phyloP scores from a whole-genome alignment of 1,140 invertebrate genomes.

The Heterodera schachtii region DNA sequence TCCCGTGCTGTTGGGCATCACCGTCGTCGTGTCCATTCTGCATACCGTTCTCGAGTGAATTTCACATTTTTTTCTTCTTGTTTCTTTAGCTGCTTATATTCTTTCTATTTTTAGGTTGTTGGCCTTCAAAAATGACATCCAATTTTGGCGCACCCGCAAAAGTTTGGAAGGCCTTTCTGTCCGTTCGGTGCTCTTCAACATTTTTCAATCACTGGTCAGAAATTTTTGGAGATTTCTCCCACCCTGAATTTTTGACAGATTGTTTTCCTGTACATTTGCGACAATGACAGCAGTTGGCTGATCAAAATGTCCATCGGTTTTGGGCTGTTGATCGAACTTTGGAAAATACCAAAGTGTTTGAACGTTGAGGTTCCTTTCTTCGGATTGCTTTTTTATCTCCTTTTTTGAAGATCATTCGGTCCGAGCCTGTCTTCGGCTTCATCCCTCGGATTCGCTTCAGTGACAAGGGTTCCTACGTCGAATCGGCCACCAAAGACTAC shows the following conservation, averaged over 20 bases:
- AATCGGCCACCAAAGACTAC: conserved; percentile 90
- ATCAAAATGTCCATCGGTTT: conserved; percentile 81
- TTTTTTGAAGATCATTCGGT: conserved; percentile 74
- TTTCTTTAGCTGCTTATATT: neutral
- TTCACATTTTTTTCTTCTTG: neutral
- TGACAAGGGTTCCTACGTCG: conserved; percentile 94
- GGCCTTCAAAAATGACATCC: conserved; percentile 99
- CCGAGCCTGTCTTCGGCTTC: conserved; percentile 76
- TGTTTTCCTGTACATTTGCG: conserved; percentile 87
- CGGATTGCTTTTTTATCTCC: conserved; percentile 8
- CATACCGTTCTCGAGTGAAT: conserved; percentile 89
- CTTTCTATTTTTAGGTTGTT: conserved; percentile 71
- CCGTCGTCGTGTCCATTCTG: conserved; percentile 86
- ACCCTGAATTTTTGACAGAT: conserved; percentile 68
- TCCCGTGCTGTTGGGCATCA: conserved; percentile 85
- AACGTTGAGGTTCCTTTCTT: conserved; percentile 48
- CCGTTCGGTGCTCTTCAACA: conserved; percentile 96
- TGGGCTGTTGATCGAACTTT: conserved; percentile 92
- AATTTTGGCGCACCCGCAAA: conserved; percentile 98
- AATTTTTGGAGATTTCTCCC: neutral
- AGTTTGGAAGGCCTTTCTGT: conserved; percentile 95
- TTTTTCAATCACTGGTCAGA: conserved; percentile 82
- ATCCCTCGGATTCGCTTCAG: conserved; percentile 80
- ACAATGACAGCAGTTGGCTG: conserved; percentile 97
- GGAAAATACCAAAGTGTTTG: conserved; percentile 91